Base-by-base conservation (phyloP, 1,140 invertebrate species). In the Drosophila bocqueti region DNA sequence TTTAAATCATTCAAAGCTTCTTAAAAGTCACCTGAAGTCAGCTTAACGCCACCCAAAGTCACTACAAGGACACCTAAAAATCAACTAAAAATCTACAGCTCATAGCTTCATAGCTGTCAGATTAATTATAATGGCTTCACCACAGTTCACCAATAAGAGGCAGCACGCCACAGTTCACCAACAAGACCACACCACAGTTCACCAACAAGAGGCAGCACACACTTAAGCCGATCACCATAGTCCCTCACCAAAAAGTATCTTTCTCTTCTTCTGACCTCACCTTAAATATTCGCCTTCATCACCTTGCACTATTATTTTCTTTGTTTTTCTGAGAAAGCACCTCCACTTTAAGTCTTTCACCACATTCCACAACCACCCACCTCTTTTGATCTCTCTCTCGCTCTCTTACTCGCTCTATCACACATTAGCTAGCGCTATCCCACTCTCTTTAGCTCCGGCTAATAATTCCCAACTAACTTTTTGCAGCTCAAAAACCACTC, bases 381-480 rank as follows among this genome's bases (percentile, higher is more conserved):
- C 31, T 46, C 64, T 42, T 38, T 57, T 43, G 38, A 45, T 50
- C 43, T 69, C 29, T 34, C 42, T 34, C 46, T 49, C 42, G 16
- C 16, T n/a, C 40, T 42, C 16, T 55, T 29, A 52, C 26, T 36
- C 74, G 34, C 34, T 24, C 11, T 64, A 31, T 57, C 72, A 63
- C 68, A 47, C 71, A 40, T 16, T 62, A 40, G 36, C 40, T 54
- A 58, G 8, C n/a, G 8, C 43, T 29, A 54, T 67, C 50, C 36
- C 67, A 45, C 54, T 42, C 42, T 47, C 16, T n/a, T 13, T 72
- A 47, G 57, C 38, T 38, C 42, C 10, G 57, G 52, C 52, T 59
- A 75, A 76, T 63, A 76, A 75, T 58, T 72, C 31, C 54, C 36
- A 64, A 57, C 61, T 67, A 65, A 64, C 61, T 67, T 67, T 76